phyloP scores from a whole-genome alignment of 2,888 invertebrate genomes.

The Drosophila koepferae region DNA sequence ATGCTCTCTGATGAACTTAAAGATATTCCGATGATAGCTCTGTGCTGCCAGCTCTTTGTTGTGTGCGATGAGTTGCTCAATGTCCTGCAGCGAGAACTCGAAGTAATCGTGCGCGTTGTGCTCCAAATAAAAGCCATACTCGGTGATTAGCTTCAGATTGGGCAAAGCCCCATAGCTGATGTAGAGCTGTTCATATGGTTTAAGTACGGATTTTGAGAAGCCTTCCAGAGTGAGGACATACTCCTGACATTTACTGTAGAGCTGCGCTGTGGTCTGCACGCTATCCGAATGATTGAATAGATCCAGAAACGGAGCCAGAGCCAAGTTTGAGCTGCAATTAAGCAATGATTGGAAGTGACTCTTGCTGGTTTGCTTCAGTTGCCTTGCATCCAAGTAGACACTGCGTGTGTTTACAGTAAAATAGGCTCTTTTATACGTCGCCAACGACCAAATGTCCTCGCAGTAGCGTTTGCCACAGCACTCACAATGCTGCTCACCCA shows the following conservation, averaged over 20 bases:
- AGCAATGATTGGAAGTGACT: constrained; percentile 83
- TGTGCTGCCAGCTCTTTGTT: constrained; percentile 70
- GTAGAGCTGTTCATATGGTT: constrained; percentile 91
- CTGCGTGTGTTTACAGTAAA: constrained; percentile 94
- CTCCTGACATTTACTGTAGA: constrained; percentile 56
- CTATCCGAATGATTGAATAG: constrained; percentile 93
- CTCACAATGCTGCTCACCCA: constrained; percentile 59
- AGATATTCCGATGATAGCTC: constrained; percentile 87
- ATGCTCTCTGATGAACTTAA: constrained; percentile 88
- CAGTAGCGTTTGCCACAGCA: constrained; percentile 85
- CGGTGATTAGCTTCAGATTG: constrained; percentile 91
- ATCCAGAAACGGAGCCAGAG: constrained; percentile 94
- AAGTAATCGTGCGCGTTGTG: constrained; percentile 90
- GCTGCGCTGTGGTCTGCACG: constrained; percentile 86
- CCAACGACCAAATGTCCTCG: constrained; percentile 86
- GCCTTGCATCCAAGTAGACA: constrained; percentile 89
- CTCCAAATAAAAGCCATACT: constrained; percentile 94
- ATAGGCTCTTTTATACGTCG: constrained; percentile 91
- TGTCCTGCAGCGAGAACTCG: constrained; percentile 87
- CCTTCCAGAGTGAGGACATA: constrained; percentile 69
- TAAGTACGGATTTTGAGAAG: constrained; percentile 82
- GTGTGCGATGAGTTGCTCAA: constrained; percentile 85
- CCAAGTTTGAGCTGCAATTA: constrained; percentile 88
- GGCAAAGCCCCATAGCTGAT: constrained; percentile 95
- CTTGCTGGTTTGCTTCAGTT: constrained; percentile 84